phyloP scores from a whole-genome alignment of 2,888 invertebrate species.

The Altica lythri region DNA sequence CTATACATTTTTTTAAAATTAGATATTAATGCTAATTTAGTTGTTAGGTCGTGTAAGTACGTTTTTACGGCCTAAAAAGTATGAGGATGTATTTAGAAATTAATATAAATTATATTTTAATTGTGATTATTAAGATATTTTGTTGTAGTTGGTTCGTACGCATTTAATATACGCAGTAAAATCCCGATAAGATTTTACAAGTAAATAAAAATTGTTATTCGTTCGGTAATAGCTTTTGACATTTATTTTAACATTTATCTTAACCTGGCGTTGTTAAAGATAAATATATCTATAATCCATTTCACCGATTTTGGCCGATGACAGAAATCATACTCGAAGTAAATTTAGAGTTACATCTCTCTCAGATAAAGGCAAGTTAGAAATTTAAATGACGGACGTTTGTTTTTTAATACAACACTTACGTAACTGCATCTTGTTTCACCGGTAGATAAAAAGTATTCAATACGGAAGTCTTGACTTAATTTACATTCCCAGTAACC shows the following conservation, averaged over 20 bases:
- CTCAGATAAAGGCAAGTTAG: no score
- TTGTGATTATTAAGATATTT: conserved; percentile 8
- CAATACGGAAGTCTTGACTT: no score
- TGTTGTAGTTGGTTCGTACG: conserved; percentile 4
- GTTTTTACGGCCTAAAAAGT: conserved; percentile 2
- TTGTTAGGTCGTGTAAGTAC: neutral
- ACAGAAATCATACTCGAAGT: no score
- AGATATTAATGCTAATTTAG: conserved; percentile 12
- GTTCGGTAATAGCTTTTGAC: conserved; percentile 2
- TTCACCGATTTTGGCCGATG: no score
- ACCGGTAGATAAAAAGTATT: no score
- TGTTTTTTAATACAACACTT: no score
- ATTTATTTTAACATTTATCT: conserved; percentile 8
- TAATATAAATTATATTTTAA: conserved; percentile 14
- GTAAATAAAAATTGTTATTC: conserved; percentile 3
- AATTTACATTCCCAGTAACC: no score
- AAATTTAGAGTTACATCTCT: no score
- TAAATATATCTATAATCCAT: no score
- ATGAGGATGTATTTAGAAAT: conserved; percentile 7
- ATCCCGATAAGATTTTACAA: conserved; percentile 6
- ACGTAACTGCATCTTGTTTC: no score
- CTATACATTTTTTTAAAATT: conserved; percentile 11
- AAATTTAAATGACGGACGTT: no score
- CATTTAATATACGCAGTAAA: conserved; percentile 1
- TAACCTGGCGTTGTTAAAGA: no score